Conservation (phyloP, 2,797 vertebrate species). For the Linurgus olivaceus region DNA sequence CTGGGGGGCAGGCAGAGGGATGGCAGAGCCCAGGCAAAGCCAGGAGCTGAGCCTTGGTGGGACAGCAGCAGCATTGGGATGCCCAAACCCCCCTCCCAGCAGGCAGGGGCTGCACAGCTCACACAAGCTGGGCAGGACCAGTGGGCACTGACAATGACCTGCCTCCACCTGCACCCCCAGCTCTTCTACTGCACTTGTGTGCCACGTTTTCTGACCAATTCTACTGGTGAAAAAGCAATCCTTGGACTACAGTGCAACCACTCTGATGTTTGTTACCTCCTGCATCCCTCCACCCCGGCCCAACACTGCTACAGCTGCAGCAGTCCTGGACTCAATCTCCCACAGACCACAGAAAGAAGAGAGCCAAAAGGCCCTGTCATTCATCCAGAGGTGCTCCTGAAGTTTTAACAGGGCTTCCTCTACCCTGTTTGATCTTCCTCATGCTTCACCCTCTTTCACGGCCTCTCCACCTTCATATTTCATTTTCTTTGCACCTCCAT, state of each 20-base stretch:
- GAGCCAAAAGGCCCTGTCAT: not conserved
- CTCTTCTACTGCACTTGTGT: accelerated
- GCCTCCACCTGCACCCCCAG: not conserved
- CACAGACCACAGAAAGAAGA: not conserved
- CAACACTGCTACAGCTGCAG: not conserved
- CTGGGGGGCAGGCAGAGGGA: not conserved
- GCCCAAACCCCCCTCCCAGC: not conserved
- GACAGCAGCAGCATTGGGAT: not conserved
- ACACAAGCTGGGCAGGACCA: not conserved
- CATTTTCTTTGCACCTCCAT: not conserved
- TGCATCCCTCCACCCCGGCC: not conserved
- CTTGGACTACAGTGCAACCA: not conserved
- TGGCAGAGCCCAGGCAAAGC: not conserved
- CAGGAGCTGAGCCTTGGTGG: not conserved
- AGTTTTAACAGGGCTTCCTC: not conserved
- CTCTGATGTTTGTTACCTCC: not conserved
- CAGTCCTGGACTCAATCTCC: not conserved
- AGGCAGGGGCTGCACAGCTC: not conserved
- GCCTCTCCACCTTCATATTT: not conserved
- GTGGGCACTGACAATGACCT: not conserved
- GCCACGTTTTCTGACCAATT: not conserved
- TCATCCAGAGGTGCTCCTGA: not conserved
- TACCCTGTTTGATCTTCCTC: not conserved
- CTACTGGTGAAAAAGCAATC: not conserved
- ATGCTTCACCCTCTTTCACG: not conserved